Evolutionary conservation across 2,113 vertebrate genomes (phyloP), one percentile per base, ranked within the genome.

Genomic region (Melanostigma gelatinosum): DNA sequence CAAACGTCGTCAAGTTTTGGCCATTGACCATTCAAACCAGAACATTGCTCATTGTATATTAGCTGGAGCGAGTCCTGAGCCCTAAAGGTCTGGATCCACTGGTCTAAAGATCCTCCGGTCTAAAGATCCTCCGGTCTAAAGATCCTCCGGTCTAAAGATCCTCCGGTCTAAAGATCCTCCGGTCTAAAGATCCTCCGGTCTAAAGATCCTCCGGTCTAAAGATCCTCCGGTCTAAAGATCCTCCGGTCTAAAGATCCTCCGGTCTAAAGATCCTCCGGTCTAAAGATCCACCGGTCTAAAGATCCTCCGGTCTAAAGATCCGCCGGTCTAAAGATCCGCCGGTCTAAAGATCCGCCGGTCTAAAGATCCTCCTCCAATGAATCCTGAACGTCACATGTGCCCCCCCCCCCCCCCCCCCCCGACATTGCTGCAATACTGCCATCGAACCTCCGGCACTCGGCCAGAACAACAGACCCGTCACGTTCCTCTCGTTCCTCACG

Each of bases 191-290:
- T 32, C 32, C 32, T 0, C 32, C 4, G 32, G 32, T 32, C 32
- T 32, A 0, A 32, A 32, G 32, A 32, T 32, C 32, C 32, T 1
- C 29, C 3, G 29, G 29, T 29, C 29, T 29, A 29, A 29, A 29
- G 61, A 63, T n/a, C 72, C 66, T 18, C 75, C 67, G 66, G 60
- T 66, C n/a, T 63, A 13, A 66, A 32, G 32, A 32, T 32, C 32
- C 32, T 3, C 32, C 4, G 32, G 32, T 32, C 32, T 32, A 2
- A 32, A 32, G 32, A 32, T 32, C 32, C 32, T 1, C 29, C 3
- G 29, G 29, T 29, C 29, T 29, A 29, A 29, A 29, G 55, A 58
- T n/a, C 72, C 66, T 18, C 75, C 67, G 66, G 60, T 66, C n/a
- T 63, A 10, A 66, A 32, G 29, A 32, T 32, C 29, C 29, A 3